Base-by-base conservation (phyloP, 2,888 invertebrate species). In the Loripinus fragilis region DNA sequence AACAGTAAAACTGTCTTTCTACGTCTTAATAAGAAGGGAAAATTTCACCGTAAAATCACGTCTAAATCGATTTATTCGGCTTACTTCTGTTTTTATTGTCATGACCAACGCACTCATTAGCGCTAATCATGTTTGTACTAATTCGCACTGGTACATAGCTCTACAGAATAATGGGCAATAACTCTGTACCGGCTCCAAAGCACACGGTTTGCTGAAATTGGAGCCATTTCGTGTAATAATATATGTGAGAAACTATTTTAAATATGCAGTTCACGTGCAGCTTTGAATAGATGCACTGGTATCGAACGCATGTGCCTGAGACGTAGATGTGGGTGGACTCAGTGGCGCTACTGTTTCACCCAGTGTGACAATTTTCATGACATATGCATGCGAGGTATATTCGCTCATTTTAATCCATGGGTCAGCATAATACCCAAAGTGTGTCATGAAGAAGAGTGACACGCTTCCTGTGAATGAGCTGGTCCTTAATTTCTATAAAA, bases 1-100 rank as follows among this genome's bases (percentile, higher is more conserved):
- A 83, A 83, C 67, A 78, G 74, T 74, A 80, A 83, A 78, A 48
- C 71, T 71, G 80, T 83, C 80, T 68, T 60, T 15, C 60, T 45
- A 66, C 66, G 60, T 72, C 72, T 73, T 69, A 80, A 72, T 70
- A 71, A 74, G 73, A 76, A 76, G 69, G 10, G 60, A 60, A 33
- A 60, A 33, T 60, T 60, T 60, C 60, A 30, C 33, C 60, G 60
- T 60, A 60, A 60, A 60, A 60, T 60, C 60, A n/a, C 5, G 60
- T 60, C 60, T 60, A 60, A 60, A 60, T 28, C 60, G 60, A 60
- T 60, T 60, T 60, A 60, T 60, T 60, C 60, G 60, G 60, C 60
- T 60, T 60, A 60, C 60, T 60, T 23, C 60, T 60, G 60, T 60
- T 60, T 60, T 60, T 60, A 60, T 60, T 60, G 60, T 60, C 60